Conservation (phyloP, 2,113 vertebrate genomes). For the Phyllostomus discolor region DNA sequence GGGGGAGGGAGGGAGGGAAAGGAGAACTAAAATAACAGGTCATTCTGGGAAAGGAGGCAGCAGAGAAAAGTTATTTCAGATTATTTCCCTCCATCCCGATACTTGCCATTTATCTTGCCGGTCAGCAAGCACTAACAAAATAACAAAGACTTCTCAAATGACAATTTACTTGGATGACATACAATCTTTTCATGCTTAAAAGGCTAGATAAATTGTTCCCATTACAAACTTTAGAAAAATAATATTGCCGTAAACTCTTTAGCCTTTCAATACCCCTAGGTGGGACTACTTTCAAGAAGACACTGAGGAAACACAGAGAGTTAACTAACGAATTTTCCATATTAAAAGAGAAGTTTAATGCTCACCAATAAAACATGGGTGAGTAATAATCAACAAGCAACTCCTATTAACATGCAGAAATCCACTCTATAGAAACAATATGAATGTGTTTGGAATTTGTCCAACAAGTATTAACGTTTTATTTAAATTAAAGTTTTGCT, state of each 20-base stretch:
- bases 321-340: not conserved
- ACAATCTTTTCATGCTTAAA: slow-evolving; percentile 1
- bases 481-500: slow-evolving; percentile 19
- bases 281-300: slow-evolving; percentile 24
- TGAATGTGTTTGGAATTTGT: slow-evolving; percentile 2
- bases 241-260: not conserved
- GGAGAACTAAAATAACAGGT: not conserved
- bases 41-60: not conserved
- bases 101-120: not conserved
- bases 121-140: not conserved
- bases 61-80: not conserved
- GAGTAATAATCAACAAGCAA: not conserved
- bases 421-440: slow-evolving; percentile 6
- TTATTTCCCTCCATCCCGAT: not conserved
- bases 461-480: slow-evolving; percentile 50
- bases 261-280: not conserved
- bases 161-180: not conserved
- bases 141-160: slow-evolving; percentile 35
- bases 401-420: not conserved
- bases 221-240: slow-evolving; percentile 28
- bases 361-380: slow-evolving; percentile 2
- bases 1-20: not conserved
- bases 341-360: not conserved
- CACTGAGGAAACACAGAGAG: not conserved
- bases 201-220: not conserved